phyloP scores from a whole-genome alignment of 2,113 vertebrate species.

The Nyctereutes procyonoides region DNA sequence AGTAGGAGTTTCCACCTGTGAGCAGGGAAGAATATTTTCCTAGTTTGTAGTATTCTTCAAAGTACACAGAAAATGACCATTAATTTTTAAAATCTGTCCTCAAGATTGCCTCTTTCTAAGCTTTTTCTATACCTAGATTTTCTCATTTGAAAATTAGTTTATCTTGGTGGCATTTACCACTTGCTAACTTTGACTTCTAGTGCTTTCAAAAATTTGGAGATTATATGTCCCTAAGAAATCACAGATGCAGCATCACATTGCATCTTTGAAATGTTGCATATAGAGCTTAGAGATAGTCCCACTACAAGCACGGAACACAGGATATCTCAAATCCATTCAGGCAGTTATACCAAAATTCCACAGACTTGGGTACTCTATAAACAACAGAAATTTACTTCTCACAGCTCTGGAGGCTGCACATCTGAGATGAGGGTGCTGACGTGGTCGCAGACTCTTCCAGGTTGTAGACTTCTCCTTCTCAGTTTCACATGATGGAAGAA shows the following conservation, averaged over 20 bases:
- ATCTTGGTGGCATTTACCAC: not conserved
- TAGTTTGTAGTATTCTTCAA: not conserved
- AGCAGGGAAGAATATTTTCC: not conserved
- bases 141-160: not conserved
- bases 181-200: not conserved
- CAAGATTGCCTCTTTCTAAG: not conserved
- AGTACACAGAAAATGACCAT: not conserved
- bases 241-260: not conserved
- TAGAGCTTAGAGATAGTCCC: not conserved
- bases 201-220: not conserved
- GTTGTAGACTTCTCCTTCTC: not conserved
- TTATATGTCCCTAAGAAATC: not conserved
- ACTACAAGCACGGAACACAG: rapidly evolving
- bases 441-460: not conserved
- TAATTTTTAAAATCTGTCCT: not conserved
- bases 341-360: not conserved
- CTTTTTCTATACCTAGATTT: not conserved
- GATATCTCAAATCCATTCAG: not conserved
- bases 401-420: not conserved
- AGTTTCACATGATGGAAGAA: not conserved
- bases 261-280: not conserved
- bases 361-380: not conserved
- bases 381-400: not conserved
- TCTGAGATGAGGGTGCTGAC: not conserved
- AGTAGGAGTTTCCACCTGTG: not conserved